Conservation (phyloP, 1,140 invertebrate genomes). For the Euschistus heros region DNA sequence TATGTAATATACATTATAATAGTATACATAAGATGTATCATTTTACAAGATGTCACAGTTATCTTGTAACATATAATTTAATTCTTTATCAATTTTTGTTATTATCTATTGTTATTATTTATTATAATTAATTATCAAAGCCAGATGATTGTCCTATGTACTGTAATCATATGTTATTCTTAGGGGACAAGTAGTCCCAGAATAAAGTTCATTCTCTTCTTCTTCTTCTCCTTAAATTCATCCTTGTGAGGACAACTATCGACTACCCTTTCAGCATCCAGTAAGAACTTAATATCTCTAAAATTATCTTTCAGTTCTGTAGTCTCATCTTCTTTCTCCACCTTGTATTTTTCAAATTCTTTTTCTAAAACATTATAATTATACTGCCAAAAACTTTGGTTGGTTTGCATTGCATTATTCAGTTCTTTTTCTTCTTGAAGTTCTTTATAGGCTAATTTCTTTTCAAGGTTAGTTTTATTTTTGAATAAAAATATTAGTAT, state of each 20-base stretch:
- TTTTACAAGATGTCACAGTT: no score
- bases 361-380: conserved; percentile 53
- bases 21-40: no score
- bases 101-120: no score
- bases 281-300: conserved; percentile 89
- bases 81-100: no score
- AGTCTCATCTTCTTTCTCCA: conserved; percentile 55
- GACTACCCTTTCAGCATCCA: conserved; percentile 66
- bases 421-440: conserved; percentile 67
- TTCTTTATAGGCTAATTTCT: conserved; percentile 43
- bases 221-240: conserved; percentile 59
- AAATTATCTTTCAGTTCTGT: conserved; percentile 80
- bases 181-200: no score
- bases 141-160: no score
- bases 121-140: no score
- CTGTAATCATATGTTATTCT: no score
- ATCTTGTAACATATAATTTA: no score
- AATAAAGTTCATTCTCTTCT: no score
- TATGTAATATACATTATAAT: no score
- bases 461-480: conserved; percentile 27
- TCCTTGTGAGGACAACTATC: conserved; percentile 40
- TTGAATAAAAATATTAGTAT: conserved; percentile 12
- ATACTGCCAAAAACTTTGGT: conserved; percentile 66
- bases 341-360: conserved; percentile 43
- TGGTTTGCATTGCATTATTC: conserved; percentile 59